These are phyloP conservation scores for Aphaenogaster ashmeadi DNA, from an alignment of 1,140 invertebrate genomes.

Conservation along the genomic window DNA sequence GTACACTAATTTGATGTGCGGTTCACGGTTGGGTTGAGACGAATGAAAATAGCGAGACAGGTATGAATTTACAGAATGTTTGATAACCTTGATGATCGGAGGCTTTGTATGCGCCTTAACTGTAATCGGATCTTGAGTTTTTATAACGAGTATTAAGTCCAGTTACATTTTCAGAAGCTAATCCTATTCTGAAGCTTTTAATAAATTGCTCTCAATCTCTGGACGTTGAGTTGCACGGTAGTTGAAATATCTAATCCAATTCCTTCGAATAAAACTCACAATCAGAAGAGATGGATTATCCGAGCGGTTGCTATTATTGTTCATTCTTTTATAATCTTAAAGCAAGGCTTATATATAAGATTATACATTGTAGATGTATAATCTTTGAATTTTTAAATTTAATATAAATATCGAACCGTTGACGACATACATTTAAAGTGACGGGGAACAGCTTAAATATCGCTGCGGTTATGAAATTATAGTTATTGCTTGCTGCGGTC, in stretches of 20 bases:
- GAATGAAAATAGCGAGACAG: conserved; percentile 47
- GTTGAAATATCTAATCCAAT: conserved; percentile 1
- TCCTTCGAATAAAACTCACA: not conserved
- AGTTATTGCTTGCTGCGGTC: not conserved
- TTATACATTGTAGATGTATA: not conserved
- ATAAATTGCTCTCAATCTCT: not conserved
- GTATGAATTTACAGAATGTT: conserved; percentile 49
- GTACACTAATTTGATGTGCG: conserved; percentile 43
- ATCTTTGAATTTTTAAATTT: not conserved
- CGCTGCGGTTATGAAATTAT: not conserved
- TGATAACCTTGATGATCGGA: conserved; percentile 35
- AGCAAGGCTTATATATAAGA: not conserved
- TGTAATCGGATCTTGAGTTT: conserved; percentile 46
- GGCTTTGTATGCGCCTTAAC: conserved; percentile 19
- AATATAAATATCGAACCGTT: not conserved
- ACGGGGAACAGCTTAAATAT: not conserved
- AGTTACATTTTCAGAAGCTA: not conserved
- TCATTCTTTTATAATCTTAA: not conserved
- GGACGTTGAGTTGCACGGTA: not conserved
- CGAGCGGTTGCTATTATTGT: not conserved
- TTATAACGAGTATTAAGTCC: not conserved
- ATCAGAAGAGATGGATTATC: not conserved
- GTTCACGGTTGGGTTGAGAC: conserved; percentile 52
- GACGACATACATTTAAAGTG: not conserved
- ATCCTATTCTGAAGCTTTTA: not conserved